Percentiles rank a stretch among this genome's conserved stretches.
Evolutionary conservation across 2,888 invertebrate genomes (phyloP).

Genomic region (Darwinula stevensoni): DNA sequence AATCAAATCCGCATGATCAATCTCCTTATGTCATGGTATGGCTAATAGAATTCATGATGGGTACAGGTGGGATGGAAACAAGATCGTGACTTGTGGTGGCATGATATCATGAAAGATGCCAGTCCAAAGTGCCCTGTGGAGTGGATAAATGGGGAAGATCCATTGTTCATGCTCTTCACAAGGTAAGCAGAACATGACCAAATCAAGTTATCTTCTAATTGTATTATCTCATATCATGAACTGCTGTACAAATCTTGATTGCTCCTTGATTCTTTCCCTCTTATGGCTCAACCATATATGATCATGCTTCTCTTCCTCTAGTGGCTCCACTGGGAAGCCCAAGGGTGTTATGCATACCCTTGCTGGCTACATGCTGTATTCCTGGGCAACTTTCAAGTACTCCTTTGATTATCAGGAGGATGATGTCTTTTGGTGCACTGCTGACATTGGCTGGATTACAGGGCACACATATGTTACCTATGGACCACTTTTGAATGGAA

Average conservation of each 20-base stretch:
- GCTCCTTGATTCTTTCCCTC: no score
- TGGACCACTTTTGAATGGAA: constrained; percentile 73
- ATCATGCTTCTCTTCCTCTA: constrained; percentile 12
- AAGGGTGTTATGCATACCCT: constrained; percentile 24
- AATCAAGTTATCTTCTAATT: neutral
- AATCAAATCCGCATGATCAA: no score
- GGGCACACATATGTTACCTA: constrained; percentile 23
- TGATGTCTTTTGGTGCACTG: constrained; percentile 18
- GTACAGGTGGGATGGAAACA: constrained; percentile 9
- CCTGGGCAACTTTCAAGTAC: constrained; percentile 20
- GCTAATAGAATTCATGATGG: no score
- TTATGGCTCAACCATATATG: no score
- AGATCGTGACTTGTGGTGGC: constrained; percentile 19
- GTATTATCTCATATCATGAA: no score
- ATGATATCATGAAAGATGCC: constrained; percentile 17
- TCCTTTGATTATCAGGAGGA: constrained; percentile 20
- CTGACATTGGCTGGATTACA: constrained; percentile 18
- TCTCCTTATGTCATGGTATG: no score
- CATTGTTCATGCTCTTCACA: constrained; percentile 24
- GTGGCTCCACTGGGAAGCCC: constrained; percentile 25
- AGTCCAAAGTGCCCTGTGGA: constrained; percentile 18
- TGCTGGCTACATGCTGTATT: constrained; percentile 24
- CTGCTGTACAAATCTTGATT: no score
- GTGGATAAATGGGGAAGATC: constrained; percentile 24
- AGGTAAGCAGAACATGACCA: constrained; percentile 16